Evolutionary conservation across 2,797 vertebrate genomes (phyloP).

Genomic region (Enteromius mattozi): DNA sequence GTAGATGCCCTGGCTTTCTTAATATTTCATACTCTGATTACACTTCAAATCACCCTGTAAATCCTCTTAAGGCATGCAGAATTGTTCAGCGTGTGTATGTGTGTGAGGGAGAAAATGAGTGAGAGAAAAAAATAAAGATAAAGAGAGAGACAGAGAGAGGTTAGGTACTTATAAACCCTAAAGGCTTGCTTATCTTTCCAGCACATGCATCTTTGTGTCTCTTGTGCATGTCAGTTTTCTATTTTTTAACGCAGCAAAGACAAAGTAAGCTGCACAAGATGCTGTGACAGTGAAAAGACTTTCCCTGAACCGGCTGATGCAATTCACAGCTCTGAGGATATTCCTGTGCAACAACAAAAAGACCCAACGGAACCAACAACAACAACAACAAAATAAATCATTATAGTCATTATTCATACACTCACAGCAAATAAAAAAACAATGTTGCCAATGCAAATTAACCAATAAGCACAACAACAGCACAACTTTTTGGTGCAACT

Average conservation of each 20-base stretch:
- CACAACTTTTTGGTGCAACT: not conserved
- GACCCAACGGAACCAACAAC: constrained; percentile 27
- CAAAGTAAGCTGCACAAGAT: constrained; percentile 80
- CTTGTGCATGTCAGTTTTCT: constrained; percentile 73
- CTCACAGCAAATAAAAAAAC: constrained; percentile 10
- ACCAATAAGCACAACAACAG: not conserved
- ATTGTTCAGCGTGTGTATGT: constrained; percentile 75
- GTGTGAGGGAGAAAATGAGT: constrained; percentile 51
- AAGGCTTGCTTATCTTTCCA: constrained; percentile 80
- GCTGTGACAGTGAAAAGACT: constrained; percentile 78
- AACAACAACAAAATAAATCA: constrained; percentile 34
- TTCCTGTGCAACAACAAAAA: constrained; percentile 41
- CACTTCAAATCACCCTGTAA: constrained; percentile 85
- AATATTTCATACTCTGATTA: constrained; percentile 80
- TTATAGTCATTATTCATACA: constrained; percentile 9
- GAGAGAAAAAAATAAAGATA: constrained; percentile 49
- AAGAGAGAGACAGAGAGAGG: constrained; percentile 68
- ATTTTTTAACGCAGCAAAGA: constrained; percentile 78
- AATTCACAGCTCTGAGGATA: constrained; percentile 45
- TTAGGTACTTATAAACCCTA: constrained; percentile 85
- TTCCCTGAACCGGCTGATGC: constrained; percentile 65
- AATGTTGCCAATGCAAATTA: not conserved
- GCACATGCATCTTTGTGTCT: constrained; percentile 85
- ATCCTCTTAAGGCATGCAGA: constrained; percentile 88
- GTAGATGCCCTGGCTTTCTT: constrained; percentile 82